Conservation (phyloP, 2,113 vertebrate genomes). For the Ia io region DNA sequence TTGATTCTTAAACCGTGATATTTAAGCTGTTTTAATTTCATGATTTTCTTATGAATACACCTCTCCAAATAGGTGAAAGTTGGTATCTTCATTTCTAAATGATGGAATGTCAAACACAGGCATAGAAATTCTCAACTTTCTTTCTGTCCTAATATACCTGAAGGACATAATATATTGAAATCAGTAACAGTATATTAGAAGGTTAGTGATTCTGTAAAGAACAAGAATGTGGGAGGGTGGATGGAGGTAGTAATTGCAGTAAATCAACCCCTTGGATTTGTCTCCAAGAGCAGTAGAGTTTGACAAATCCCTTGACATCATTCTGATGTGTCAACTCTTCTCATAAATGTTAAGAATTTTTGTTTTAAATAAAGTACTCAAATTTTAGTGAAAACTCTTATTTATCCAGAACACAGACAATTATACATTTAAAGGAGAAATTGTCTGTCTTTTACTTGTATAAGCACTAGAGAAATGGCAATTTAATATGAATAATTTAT, state of each 20-base stretch:
- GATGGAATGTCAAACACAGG: background rate
- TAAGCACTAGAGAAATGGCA: background rate
- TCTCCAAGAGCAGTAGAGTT: background rate
- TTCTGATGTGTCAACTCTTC: background rate
- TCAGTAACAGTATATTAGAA: background rate
- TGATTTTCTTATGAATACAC: background rate
- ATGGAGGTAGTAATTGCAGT: background rate
- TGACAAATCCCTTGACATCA: background rate
- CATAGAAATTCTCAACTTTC: background rate
- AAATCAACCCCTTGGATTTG: background rate
- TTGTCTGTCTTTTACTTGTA: background rate
- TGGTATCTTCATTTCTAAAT: background rate
- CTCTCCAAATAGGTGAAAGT: background rate
- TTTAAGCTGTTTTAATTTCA: background rate
- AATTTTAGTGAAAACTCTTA: background rate
- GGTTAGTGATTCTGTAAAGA: background rate
- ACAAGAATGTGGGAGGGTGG: background rate
- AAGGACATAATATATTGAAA: background rate
- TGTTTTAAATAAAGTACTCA: background rate
- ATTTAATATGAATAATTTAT: background rate
- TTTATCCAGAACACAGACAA: background rate
- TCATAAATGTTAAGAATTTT: background rate
- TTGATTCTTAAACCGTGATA: background rate
- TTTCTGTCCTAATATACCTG: background rate
- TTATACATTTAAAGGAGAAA: background rate